phyloP scores from a whole-genome alignment of 2,888 invertebrate genomes.

The Pharmacophagus antenor region DNA sequence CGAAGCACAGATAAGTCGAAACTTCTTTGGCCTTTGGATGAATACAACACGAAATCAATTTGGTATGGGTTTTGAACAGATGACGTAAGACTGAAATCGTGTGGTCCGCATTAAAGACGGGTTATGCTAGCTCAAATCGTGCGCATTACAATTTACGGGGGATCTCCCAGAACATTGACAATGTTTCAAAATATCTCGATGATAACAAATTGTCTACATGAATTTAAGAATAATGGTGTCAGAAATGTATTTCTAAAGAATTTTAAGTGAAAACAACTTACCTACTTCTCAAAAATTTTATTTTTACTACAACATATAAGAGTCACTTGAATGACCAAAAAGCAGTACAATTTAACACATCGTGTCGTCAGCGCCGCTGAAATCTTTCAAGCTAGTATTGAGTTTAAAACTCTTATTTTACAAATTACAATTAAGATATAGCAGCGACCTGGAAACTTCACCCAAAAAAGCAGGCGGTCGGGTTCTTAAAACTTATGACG shows the following conservation, averaged over 20 bases:
- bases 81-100: conserved; percentile 52
- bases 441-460: conserved; percentile 16
- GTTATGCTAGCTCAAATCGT: conserved; percentile 45
- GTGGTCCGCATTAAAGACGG: conserved; percentile 38
- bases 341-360: too few relatives aligned
- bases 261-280: too few relatives aligned
- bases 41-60: conserved; percentile 53
- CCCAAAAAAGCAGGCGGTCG: conserved; percentile 11
- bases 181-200: not conserved
- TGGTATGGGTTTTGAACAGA: conserved; percentile 46
- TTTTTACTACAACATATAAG: too few relatives aligned
- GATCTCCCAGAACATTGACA: conserved; percentile 3
- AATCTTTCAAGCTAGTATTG: too few relatives aligned
- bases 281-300: too few relatives aligned
- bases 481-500: conserved; percentile 12
- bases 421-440: not conserved
- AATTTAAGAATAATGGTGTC: not conserved
- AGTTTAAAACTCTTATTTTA: too few relatives aligned
- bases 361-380: too few relatives aligned
- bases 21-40: conserved; percentile 21
- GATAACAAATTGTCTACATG: not conserved
- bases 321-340: too few relatives aligned
- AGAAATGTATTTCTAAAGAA: too few relatives aligned
- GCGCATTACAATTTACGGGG: conserved; percentile 3
- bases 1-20: conserved; percentile 17